Evolutionary conservation across 2,888 invertebrate genomes (phyloP).

Genomic region (Macrosiphum euphorbiae): DNA sequence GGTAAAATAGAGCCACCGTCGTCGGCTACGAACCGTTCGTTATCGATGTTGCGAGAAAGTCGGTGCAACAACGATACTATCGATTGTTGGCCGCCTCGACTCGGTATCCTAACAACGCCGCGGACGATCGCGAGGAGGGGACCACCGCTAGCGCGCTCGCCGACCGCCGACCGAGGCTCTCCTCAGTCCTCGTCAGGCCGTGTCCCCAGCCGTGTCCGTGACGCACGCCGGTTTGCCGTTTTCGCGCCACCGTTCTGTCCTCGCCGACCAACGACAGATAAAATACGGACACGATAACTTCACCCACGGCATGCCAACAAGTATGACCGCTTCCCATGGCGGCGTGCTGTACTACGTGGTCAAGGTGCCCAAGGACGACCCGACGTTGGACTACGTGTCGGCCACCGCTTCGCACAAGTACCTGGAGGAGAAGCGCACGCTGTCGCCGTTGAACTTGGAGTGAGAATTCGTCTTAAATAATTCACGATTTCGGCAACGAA

Average conservation of each 20-base stretch:
- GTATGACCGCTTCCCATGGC: slow-evolving; percentile 72
- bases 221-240: slow-evolving; percentile 17
- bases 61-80: slow-evolving; percentile 52
- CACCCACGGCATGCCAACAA: slow-evolving; percentile 64
- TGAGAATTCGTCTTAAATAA: slow-evolving; percentile 32
- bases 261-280: background rate
- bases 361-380: slow-evolving; percentile 74
- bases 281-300: too few relatives aligned
- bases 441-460: slow-evolving; percentile 62
- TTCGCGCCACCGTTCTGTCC: background rate
- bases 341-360: slow-evolving; percentile 80
- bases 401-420: slow-evolving; percentile 61
- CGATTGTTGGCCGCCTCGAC: slow-evolving; percentile 43
- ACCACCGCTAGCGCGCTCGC: background rate
- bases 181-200: slow-evolving; percentile 21
- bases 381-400: slow-evolving; percentile 36
- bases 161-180: slow-evolving; percentile 3
- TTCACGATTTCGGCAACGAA: background rate
- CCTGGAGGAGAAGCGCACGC: slow-evolving; percentile 61
- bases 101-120: background rate
- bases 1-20: background rate
- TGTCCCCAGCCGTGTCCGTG: background rate
- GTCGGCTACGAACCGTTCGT: background rate
- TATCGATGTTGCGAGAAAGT: slow-evolving; percentile 26
- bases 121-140: background rate